Evolutionary conservation across 2,797 vertebrate genomes (phyloP), one percentile per base, ranked within the genome.

Genomic region (Danio tinwini): DNA sequence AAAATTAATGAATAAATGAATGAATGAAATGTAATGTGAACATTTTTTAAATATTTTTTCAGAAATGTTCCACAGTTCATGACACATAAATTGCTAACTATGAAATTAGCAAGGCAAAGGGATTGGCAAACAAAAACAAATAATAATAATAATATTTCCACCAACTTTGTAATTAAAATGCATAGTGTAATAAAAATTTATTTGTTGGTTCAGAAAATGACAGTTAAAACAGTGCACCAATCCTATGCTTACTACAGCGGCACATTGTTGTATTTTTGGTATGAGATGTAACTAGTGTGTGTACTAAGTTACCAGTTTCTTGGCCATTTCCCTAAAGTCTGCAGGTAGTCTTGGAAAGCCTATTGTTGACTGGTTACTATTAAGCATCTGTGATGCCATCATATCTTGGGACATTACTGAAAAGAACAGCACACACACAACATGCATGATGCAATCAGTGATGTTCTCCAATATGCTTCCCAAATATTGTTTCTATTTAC

Each of bases 281-380:
- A 8, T 53, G 4, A 70, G 16, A 55, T 56, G 12, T 17, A 71
- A 71, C 12, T 21, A n/a, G n/a, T 19, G 5, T 21, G 53, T 29
- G n/a, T 37, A 47, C 7, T 45, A 42, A 64, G 13, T 74, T 88
- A 94, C 93, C 93, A 93, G 74, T 80, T 78, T 88, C 82, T 81
- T 83, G 21, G 79, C 73, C 7, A 79, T 74, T 21, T 84, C 50
- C 29, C 49, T 83, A 74, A 89, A 84, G 50, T 67, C 42, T 14
- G 64, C 21, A 0, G 82, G 81, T 11, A 82, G 13, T 3, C 19
- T 39, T 0, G 86, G 85, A 78, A 83, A 84, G 6, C 14, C 44
- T 4, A 63, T 7, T 16, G 4, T 19, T 44, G 63, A 62, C 3
- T 71, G 49, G 40, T 11, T 76, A 39, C 4, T 13, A 17, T 59